Evolutionary conservation across 2,113 vertebrate species (phyloP).

Genomic region (Castor canadensis): DNA sequence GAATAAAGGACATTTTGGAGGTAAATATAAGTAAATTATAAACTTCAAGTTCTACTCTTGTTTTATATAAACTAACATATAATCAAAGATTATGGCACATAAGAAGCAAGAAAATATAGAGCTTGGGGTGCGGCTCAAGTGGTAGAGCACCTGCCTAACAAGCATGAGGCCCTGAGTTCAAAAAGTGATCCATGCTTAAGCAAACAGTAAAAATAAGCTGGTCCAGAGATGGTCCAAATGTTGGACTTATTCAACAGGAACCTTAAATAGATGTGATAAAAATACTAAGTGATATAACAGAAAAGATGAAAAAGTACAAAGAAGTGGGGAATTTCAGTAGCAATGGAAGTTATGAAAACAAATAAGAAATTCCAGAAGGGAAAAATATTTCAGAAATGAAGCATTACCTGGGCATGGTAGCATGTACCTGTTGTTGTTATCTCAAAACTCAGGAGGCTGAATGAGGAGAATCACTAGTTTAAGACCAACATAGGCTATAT

Average conservation of each 20-base stretch:
- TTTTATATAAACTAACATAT: background rate
- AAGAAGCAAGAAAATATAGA: background rate
- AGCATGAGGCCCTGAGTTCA: too few species aligned
- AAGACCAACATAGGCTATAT: too few species aligned
- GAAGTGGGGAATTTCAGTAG: background rate
- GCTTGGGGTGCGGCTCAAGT: too few species aligned
- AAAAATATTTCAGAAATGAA: slow-evolving; percentile 26
- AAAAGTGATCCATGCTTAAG: too few species aligned
- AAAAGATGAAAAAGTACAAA: background rate
- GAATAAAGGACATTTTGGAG: background rate
- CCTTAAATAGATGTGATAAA: background rate
- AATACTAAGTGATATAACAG: background rate
- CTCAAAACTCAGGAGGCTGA: too few species aligned
- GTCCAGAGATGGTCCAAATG: background rate
- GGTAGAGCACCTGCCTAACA: too few species aligned
- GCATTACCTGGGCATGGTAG: too few species aligned
- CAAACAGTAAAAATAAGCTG: background rate
- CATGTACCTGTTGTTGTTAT: too few species aligned
- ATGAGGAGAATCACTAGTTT: too few species aligned
- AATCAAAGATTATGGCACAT: background rate
- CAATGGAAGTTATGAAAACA: background rate
- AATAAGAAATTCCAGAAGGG: background rate
- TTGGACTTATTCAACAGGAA: background rate
- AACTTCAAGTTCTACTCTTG: background rate
- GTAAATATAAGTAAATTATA: slow-evolving; percentile 6